Base-by-base conservation (phyloP, 2,797 vertebrate genomes). In the Gadopsis marmoratus region DNA sequence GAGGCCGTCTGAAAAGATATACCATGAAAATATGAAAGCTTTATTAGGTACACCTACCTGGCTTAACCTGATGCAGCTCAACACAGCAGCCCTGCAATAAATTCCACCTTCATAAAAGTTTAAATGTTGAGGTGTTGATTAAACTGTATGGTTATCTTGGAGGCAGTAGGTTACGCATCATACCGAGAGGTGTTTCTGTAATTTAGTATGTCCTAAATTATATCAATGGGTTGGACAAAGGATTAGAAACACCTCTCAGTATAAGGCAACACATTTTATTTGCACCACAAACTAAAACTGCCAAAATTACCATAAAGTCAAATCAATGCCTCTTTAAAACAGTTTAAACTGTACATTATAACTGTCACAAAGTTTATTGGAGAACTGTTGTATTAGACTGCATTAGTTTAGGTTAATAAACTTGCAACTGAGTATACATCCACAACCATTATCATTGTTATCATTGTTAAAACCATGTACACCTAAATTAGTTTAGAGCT, bases 1-100 rank as follows among this genome's bases (percentile, higher is more conserved):
- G 96, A 96, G 3, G 95, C 94, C 31, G 93, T 93, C 96, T 97
- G 88, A 58, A 89, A 85, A 74, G 54, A 89, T 2, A 65, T 1
- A 68, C 0, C 55, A 72, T 39, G 17, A 26, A 63, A 55, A 33
- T 13, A 50, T 35, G 12, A 64, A 26, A 7, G 16, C 1, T 56
- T 81, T 55, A 60, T 51, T 39, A 16, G 8, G 0, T 37, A 26
- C 23, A 59, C 4, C 10, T 29, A 9, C 5, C 23, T 7, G 14
- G 16, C 21, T 45, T 7, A 62, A 75, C 39, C 14, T 11, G 70
- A 55, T 51, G 54, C 4, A 69, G 58, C 29, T 14, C 33, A 48
- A 58, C 47, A 64, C 9, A 72, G 21, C 17, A 41, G 45, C 2
- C 8, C 29, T 21, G 8, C 31, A 73, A 51, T 60, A 71, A 65